These are phyloP conservation scores for Hystrix cristata DNA, from an alignment of 2,113 vertebrate genomes.

Conservation along the genomic window DNA sequence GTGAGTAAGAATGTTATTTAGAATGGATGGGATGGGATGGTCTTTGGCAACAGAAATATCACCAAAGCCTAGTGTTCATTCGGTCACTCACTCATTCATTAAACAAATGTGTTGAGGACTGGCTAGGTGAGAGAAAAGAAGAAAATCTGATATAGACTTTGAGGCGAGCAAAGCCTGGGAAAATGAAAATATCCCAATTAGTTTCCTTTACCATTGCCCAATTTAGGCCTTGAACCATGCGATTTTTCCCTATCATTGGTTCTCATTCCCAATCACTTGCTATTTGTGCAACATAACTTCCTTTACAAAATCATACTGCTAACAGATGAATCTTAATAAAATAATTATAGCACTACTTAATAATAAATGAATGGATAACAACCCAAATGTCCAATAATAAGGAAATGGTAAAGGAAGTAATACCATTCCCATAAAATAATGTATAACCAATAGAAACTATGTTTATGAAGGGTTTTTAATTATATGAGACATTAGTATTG, in stretches of 20 bases:
- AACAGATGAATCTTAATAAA: slow-evolving; percentile 62
- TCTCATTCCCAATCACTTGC: slow-evolving; percentile 34
- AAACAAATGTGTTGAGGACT: neutral
- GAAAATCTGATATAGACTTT: neutral
- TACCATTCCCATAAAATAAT: slow-evolving; percentile 44
- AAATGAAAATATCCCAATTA: neutral
- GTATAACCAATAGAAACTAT: neutral
- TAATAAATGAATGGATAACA: slow-evolving; percentile 42
- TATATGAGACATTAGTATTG: neutral
- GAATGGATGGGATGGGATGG: neutral
- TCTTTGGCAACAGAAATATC: neutral
- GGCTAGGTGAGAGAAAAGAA: neutral
- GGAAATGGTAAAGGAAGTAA: slow-evolving; percentile 39
- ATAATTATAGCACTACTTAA: slow-evolving; percentile 59
- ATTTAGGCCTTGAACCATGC: neutral
- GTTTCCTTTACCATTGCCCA: slow-evolving; percentile 1
- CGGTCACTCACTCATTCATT: slow-evolving; percentile 26
- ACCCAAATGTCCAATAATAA: slow-evolving; percentile 34
- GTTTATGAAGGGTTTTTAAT: slow-evolving; percentile 54
- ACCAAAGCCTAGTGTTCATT: neutral
- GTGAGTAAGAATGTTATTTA: neutral
- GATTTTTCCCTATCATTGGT: neutral
- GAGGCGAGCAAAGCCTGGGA: slow-evolving; percentile 34
- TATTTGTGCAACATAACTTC: slow-evolving; percentile 43
- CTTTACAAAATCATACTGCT: slow-evolving; percentile 46